phyloP scores from a whole-genome alignment of 2,888 invertebrate genomes.

The Platynereis dumerilii region DNA sequence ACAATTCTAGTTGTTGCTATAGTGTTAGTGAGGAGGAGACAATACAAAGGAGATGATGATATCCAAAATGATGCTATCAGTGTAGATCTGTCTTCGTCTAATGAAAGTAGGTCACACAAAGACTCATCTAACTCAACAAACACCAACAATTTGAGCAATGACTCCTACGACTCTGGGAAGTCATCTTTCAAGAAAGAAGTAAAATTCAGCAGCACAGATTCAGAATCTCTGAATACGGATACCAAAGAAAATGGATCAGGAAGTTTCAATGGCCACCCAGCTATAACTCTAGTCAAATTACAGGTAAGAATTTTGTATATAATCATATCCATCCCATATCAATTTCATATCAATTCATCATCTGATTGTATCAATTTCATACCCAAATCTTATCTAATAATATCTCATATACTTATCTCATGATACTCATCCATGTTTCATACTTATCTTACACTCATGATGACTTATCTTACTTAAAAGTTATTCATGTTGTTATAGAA shows the following conservation, averaged over 20 bases:
- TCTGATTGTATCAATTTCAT: too few relatives aligned
- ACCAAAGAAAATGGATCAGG: too few relatives aligned
- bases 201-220: conserved; percentile 12
- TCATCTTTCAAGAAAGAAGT: conserved; percentile 10
- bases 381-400: too few relatives aligned
- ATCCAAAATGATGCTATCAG: conserved; percentile 16
- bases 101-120: background rate
- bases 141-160: conserved; percentile 1
- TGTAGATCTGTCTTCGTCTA: conserved; percentile 12
- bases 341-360: too few relatives aligned
- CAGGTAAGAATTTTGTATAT: conserved; percentile 10
- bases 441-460: too few relatives aligned
- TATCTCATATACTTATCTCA: too few relatives aligned
- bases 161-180: conserved; percentile 16
- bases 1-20: conserved; percentile 35
- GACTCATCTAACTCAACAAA: background rate
- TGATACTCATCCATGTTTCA: too few relatives aligned
- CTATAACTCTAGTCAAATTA: conserved; percentile 11
- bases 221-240: conserved; percentile 4
- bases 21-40: conserved; percentile 26
- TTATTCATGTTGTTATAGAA: too few relatives aligned
- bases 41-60: conserved; percentile 20
- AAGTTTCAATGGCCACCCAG: conserved; percentile 3
- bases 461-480: too few relatives aligned
- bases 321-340: too few relatives aligned